Evolutionary conservation across 2,797 vertebrate species (phyloP).

Genomic region (Otolemur crassicaudatus): DNA sequence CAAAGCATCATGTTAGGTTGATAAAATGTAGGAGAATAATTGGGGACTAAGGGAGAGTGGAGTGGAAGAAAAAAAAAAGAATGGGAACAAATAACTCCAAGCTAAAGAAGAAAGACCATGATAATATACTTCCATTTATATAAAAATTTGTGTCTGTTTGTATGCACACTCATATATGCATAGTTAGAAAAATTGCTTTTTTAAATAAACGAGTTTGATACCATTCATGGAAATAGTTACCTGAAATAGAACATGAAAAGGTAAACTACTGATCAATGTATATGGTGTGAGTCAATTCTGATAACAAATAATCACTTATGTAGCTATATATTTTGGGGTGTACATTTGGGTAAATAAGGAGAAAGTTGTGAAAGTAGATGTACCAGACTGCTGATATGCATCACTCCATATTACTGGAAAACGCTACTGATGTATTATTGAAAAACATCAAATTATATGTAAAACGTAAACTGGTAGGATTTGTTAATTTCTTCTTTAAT

Average conservation of each 20-base stretch:
- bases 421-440: neutral
- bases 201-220: neutral
- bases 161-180: accelerated
- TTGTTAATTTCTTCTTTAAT: slow-evolving; percentile 26
- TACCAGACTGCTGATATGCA: neutral
- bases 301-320: neutral
- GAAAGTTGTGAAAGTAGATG: neutral
- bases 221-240: neutral
- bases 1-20: neutral
- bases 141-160: neutral
- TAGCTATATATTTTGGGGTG: neutral
- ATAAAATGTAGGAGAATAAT: neutral
- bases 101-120: neutral
- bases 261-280: neutral
- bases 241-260: neutral
- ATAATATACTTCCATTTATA: neutral
- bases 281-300: neutral
- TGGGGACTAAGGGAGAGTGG: neutral
- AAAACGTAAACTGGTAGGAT: neutral
- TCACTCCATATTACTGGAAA: neutral
- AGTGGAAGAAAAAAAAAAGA: neutral
- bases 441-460: neutral
- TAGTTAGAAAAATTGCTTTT: neutral
- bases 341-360: neutral
- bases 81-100: neutral